These are phyloP conservation scores for Parnassius glacialis DNA, from an alignment of 2,888 invertebrate genomes.

Conservation along the genomic window DNA sequence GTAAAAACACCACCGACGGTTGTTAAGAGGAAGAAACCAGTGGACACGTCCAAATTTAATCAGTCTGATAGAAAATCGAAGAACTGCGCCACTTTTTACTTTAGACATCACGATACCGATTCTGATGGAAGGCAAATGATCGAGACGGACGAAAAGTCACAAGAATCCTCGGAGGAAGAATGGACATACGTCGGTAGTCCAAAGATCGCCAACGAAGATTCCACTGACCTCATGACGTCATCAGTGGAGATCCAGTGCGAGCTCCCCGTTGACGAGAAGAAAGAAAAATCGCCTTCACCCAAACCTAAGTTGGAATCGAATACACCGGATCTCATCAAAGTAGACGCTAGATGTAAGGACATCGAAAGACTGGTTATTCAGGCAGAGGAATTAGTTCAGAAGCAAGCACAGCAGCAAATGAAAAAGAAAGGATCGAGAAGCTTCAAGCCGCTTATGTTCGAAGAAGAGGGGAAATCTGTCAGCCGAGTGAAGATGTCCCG, in stretches of 20 bases:
- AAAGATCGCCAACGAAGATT: conserved; percentile 69
- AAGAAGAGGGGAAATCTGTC: conserved; percentile 69
- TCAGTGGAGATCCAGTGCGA: conserved; percentile 76
- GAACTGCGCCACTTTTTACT: conserved; percentile 92
- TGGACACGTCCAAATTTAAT: conserved; percentile 83
- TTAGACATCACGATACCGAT: conserved; percentile 92
- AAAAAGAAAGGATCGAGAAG: conserved; percentile 70
- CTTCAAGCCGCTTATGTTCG: conserved; percentile 78
- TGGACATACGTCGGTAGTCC: conserved; percentile 84
- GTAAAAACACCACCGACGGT: conserved; percentile 69
- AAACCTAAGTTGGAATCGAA: conserved; percentile 63
- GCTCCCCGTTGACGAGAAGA: conserved; percentile 59
- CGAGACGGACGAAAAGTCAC: conserved; percentile 70
- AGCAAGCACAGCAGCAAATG: conserved; percentile 72
- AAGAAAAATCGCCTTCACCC: conserved; percentile 53
- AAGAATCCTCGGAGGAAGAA: conserved; percentile 78
- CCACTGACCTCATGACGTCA: conserved; percentile 76
- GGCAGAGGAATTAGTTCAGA: conserved; percentile 89
- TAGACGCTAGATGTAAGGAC: conserved; percentile 80
- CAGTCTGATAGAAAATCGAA: conserved; percentile 89
- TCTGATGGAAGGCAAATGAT: conserved; percentile 85
- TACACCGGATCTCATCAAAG: conserved; percentile 71
- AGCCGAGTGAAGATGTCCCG: conserved; percentile 83
- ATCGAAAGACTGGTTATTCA: conserved; percentile 89
- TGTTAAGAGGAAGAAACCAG: conserved; percentile 75